Conservation (phyloP, 2,113 vertebrate genomes). For the Hippocampus abdominalis region DNA sequence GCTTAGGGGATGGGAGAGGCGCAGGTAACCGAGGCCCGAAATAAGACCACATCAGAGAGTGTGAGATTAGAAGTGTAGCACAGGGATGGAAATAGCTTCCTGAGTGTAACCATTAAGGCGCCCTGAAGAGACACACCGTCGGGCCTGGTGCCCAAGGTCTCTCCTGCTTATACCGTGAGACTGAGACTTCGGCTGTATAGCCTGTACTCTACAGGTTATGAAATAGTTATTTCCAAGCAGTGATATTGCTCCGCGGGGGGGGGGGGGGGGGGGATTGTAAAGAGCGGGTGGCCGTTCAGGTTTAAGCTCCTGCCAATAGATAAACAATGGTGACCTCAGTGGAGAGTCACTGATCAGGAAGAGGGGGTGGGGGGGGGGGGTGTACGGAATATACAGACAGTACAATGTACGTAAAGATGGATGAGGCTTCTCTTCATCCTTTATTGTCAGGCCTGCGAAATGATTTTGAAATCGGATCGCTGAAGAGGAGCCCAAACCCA, state of each 20-base stretch:
- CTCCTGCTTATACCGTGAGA: constrained; percentile 36
- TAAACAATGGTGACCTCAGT: constrained; percentile 60
- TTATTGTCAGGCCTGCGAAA: not conserved
- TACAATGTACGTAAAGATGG: not conserved
- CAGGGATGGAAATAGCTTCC: constrained; percentile 34
- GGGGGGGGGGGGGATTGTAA: constrained; percentile 42
- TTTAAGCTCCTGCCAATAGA: constrained; percentile 57
- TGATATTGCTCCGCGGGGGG: constrained; percentile 38
- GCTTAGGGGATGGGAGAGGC: not conserved
- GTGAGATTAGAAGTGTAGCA: constrained; percentile 41
- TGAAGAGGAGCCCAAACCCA: not conserved
- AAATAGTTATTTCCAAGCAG: constrained; percentile 46
- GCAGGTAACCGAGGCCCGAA: constrained; percentile 28
- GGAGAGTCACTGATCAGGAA: constrained; percentile 63
- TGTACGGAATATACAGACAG: not conserved
- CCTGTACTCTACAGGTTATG: constrained; percentile 13
- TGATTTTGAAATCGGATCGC: not conserved
- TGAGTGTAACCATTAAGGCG: constrained; percentile 49
- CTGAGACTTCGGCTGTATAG: constrained; percentile 30
- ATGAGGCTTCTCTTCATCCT: not conserved
- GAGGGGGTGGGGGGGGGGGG: constrained; percentile 3
- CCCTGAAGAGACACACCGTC: constrained; percentile 59
- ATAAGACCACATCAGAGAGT: constrained; percentile 37
- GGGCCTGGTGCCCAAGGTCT: constrained; percentile 36
- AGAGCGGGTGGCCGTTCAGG: constrained; percentile 60